Evolutionary conservation across 2,113 vertebrate species (phyloP), one percentile per base, ranked within the genome.

Genomic region (Odobenus rosmarus): DNA sequence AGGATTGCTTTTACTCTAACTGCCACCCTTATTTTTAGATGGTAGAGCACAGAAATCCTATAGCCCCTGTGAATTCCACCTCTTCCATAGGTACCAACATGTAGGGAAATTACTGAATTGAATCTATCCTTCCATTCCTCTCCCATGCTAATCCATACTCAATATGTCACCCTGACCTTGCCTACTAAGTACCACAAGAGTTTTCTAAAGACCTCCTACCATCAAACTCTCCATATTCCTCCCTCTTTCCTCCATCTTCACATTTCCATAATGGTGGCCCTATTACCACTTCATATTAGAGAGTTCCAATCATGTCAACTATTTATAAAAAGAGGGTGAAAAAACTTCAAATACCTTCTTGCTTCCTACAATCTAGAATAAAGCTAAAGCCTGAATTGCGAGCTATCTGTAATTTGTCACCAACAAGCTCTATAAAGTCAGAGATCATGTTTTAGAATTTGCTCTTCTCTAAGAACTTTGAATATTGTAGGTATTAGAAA

Each of bases 341-440:
- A 72, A 72, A 90, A 55, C 26, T 82, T 26, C 64, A 84, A 94
- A 51, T 71, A 23, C 49, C 36, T 94, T 89, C 42, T 69, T 71
- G 49, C 67, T 95, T 96, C 3, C 28, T 85, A 92, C 10, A 92
- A 33, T 36, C 31, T 19, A 93, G 39, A 85, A 95, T 59, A 90
- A 82, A 81, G n/a, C 2, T 42, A 9, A 91, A 91, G 21, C 12
- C 67, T 93, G 62, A 96, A 82, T 90, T 57, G 57, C 3, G 83
- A 51, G 1, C n/a, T 28, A 93, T 71, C 26, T 80, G 19, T 36
- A 67, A 51, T 69, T 19, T 80, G 57, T 94, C n/a, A 81, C 36
- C 71, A 51, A 90, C 7, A 81, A 89, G 55, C 9, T 59, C 89
- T 42, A 39, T 33, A 92, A 69, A 16, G 24, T 64, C 67, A 71